Percentiles rank a stretch among this genome's conserved stretches.
Evolutionary conservation across 2,797 vertebrate species (phyloP).

Genomic region (Phoeniculus purpureus): DNA sequence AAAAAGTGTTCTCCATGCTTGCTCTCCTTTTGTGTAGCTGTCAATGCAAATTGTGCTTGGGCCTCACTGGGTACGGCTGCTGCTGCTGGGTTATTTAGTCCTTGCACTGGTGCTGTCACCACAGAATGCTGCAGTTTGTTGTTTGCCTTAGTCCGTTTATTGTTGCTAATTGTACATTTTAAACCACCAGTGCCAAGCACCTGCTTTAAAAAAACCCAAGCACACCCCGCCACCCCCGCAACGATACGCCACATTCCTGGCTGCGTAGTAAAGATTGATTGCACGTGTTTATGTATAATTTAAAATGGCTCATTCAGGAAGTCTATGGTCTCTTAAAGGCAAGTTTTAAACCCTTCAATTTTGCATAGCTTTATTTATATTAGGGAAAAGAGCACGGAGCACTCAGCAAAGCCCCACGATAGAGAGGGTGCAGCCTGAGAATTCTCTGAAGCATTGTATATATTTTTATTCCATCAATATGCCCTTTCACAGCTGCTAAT

Average conservation of each 20-base stretch:
- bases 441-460: conserved; percentile 71
- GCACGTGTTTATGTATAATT: conserved; percentile 74
- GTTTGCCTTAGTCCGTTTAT: not conserved
- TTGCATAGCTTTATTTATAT: conserved; percentile 74
- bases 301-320: conserved; percentile 77
- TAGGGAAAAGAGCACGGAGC: conserved; percentile 33
- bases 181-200: conserved; percentile 22
- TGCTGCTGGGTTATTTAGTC: not conserved
- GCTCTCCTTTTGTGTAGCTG: not conserved
- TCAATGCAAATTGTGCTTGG: not conserved
- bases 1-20: not conserved
- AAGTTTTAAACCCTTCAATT: conserved; percentile 74
- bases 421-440: conserved; percentile 69
- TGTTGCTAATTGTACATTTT: not conserved
- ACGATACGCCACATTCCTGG: conserved; percentile 50
- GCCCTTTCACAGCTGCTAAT: conserved; percentile 77
- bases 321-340: conserved; percentile 73
- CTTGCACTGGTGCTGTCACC: not conserved
- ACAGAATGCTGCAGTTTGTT: not conserved
- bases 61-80: not conserved
- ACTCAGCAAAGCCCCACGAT: conserved; percentile 49
- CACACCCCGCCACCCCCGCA: not conserved
- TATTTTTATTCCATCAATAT: conserved; percentile 75
- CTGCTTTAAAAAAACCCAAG: conserved; percentile 18
- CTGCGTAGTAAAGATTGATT: conserved; percentile 73